Evolutionary conservation across 2,888 invertebrate species (phyloP), one percentile per base, ranked within the genome.

Genomic region (Gymnoscelis rufifasciata): DNA sequence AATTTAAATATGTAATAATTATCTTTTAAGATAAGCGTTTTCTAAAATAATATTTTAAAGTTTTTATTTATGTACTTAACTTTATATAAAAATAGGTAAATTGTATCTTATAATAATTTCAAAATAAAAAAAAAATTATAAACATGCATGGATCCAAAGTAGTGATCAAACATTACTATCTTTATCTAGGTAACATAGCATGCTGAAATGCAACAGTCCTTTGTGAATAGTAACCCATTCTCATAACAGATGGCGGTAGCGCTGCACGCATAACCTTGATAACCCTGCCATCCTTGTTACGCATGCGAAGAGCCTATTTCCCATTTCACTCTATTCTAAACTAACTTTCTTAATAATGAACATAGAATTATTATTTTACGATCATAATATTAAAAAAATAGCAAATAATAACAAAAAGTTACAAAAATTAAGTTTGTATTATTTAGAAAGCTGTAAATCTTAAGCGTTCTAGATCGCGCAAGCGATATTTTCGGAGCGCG

Each of bases 391-490:
- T 7, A n/a, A 7, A 26, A 5, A 27, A 11, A 12, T 13, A 15
- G n/a, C 8, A 2, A n/a, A 15, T 2, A 12, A 12, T 2, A 19
- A 11, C 10, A 35, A 15, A 19, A 35, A 19, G 35, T 10, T 1
- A 11, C 7, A 7, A 35, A 11, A 1, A 5, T 0, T 6, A 23
- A 7, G 11, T 0, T 35, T 35, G 1, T 2, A 11, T 8, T 11
- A 3, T 8, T 19, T 15, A 10, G 14, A 19, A 35, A 11, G 19
- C 0, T 1, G 15, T 0, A 35, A 35, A 26, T 8, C 4, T 10
- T 3, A 6, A n/a, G 7, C 28, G 1, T 45, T 12, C 50, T 50
- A 43, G 45, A 50, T 38, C 50, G 50, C 50, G 50, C 45, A 36
- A 27, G 33, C 33, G 41, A 15, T 11, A n/a, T 29, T 11, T 13